Evolutionary conservation across 2,797 vertebrate species (phyloP).

Genomic region (Crenichthys baileyi): DNA sequence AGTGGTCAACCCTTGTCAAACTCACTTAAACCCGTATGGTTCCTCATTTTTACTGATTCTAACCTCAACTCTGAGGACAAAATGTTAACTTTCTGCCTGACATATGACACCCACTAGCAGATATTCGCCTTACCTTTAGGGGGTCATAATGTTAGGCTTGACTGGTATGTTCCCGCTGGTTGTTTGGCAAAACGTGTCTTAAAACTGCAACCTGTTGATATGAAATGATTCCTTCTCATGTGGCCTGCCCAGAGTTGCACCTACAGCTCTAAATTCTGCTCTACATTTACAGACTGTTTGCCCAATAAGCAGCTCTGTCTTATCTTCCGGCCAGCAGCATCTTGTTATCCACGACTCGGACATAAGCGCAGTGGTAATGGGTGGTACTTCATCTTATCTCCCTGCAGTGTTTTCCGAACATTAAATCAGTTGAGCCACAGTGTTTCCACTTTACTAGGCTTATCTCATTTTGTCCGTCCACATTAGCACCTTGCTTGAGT

Average conservation of each 20-base stretch:
- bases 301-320: constrained; percentile 55
- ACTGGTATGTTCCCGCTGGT: background rate
- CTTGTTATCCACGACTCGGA: constrained; percentile 72
- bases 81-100: background rate
- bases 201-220: constrained; percentile 15
- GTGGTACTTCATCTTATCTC: constrained; percentile 65
- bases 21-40: background rate
- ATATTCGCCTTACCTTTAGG: background rate
- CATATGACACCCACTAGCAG: background rate
- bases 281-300: constrained; percentile 51
- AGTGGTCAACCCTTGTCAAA: background rate
- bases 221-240: constrained; percentile 29
- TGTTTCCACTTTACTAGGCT: constrained; percentile 60
- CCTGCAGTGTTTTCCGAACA: constrained; percentile 61
- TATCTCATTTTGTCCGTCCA: constrained; percentile 54
- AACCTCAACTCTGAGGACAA: background rate
- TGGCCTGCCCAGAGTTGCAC: constrained; percentile 37
- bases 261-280: constrained; percentile 32
- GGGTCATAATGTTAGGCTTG: background rate
- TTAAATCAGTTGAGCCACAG: constrained; percentile 52
- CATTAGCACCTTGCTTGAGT: constrained; percentile 39
- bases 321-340: constrained; percentile 66
- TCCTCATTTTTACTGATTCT: too few species aligned
- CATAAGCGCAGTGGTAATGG: constrained; percentile 69
- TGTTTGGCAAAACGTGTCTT: constrained; percentile 17